Evolutionary conservation across 1,140 invertebrate genomes (phyloP).

Genomic region (Tetraneura akinire): DNA sequence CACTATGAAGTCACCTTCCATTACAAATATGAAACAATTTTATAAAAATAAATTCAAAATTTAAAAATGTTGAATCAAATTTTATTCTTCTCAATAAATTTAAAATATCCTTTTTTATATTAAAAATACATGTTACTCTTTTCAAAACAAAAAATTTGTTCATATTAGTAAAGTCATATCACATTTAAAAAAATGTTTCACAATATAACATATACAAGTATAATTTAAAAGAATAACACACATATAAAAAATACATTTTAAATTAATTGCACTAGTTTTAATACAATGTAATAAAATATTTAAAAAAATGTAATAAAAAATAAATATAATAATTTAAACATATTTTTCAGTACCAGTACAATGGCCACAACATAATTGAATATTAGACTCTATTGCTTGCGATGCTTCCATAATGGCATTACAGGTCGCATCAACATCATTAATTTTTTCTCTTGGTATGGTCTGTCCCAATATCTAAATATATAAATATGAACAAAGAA

Average conservation of each 20-base stretch:
- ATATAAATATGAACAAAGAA: too few species aligned
- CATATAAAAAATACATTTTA: not conserved
- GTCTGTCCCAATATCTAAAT: slow-evolving; percentile 31
- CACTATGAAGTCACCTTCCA: too few species aligned
- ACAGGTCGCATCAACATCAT: slow-evolving; percentile 41
- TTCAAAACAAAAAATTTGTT: too few species aligned
- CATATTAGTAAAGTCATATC: too few species aligned
- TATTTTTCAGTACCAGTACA: slow-evolving; percentile 37
- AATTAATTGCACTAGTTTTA: not conserved
- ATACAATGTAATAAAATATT: slow-evolving; percentile 16
- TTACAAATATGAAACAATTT: too few species aligned
- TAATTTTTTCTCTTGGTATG: slow-evolving; percentile 38
- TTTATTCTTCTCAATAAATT: too few species aligned
- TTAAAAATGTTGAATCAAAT: too few species aligned
- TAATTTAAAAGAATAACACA: not conserved
- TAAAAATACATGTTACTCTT: too few species aligned
- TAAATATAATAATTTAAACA: slow-evolving; percentile 25
- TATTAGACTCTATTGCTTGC: slow-evolving; percentile 44
- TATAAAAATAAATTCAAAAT: too few species aligned
- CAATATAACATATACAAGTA: not conserved
- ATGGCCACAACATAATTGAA: slow-evolving; percentile 37
- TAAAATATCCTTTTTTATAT: too few species aligned
- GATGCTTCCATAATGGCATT: slow-evolving; percentile 48
- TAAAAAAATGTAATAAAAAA: not conserved
- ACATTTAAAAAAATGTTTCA: not conserved